Evolutionary conservation across 2,888 invertebrate species (phyloP), one percentile per base, ranked within the genome.

Genomic region (Adelphocoris suturalis): DNA sequence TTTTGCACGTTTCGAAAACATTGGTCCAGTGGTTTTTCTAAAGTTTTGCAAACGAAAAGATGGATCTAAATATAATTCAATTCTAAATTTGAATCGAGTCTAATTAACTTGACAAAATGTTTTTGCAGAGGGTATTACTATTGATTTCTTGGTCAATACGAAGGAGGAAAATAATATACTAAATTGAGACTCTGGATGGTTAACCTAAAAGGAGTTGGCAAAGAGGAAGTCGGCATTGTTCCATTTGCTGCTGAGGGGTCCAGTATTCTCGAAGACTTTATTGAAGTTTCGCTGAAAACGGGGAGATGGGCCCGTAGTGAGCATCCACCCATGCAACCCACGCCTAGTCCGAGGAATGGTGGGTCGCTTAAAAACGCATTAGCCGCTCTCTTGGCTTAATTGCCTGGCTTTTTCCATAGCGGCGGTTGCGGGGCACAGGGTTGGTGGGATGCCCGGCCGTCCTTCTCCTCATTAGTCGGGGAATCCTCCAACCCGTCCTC

Each of bases 311-410:
- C 16, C 52, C 19, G 16, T 9, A 19, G 61, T n/a, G 23, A 23
- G 68, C 68, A 68, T 68, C 68, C 23, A 68, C 68, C 68, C 68
- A 23, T 23, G 68, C 23, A 19, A 37, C 55, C 52, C 55, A 61
- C 19, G 37, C 23, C 28, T 57, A 23, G 78, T 23, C 48, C 46
- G 80, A 46, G 80, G 13, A 16, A 52, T 46, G 61, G 78, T 16
- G 47, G 57, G 89, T 89, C 89, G 89, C 89, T 89, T 89, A 89
- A 89, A 89, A 89, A 89, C 89, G 81, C 81, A 89, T 89, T 89
- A 89, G 89, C 89, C 85, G 52, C 86, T 75, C 86, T 68, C 68
- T 89, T 55, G 81, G 80, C 82, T 81, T 89, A 89, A 89, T 89
- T 89, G 80, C 89, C 82, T 16, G n/a, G 46, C 52, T 89, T 89